These are phyloP conservation scores for Frieseomelitta varia DNA, from an alignment of 1,140 invertebrate genomes.

Conservation along the genomic window DNA sequence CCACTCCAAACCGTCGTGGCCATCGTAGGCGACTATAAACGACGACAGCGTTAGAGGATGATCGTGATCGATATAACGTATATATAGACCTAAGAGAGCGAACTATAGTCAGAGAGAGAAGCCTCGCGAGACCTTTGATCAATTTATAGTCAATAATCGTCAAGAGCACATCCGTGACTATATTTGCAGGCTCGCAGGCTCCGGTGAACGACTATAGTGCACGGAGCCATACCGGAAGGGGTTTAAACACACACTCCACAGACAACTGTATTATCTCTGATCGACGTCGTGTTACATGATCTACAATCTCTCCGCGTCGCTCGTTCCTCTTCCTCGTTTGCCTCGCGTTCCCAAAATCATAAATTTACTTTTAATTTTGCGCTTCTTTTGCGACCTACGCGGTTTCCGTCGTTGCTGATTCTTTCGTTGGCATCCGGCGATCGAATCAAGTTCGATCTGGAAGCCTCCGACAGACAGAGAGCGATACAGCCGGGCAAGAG, in stretches of 20 bases:
- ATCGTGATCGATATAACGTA: neutral
- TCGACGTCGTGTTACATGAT: constrained; percentile 22
- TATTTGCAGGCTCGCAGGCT: neutral
- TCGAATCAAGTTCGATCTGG: neutral
- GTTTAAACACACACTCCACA: neutral
- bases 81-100: neutral
- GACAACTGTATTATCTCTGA: neutral
- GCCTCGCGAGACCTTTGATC: neutral
- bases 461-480: neutral
- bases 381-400: neutral
- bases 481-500: neutral
- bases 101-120: neutral
- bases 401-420: too few relatives aligned
- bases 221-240: constrained; percentile 31
- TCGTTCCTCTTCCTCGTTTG: constrained; percentile 17
- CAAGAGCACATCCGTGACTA: neutral
- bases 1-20: neutral
- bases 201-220: constrained; percentile 5
- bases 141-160: neutral
- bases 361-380: too few relatives aligned
- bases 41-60: neutral
- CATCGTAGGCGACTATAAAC: neutral
- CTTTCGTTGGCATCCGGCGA: neutral
- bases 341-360: neutral
- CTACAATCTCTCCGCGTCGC: constrained; percentile 1